These are phyloP conservation scores for Acronicta leporina DNA, from an alignment of 2,888 invertebrate genomes.

Conservation along the genomic window DNA sequence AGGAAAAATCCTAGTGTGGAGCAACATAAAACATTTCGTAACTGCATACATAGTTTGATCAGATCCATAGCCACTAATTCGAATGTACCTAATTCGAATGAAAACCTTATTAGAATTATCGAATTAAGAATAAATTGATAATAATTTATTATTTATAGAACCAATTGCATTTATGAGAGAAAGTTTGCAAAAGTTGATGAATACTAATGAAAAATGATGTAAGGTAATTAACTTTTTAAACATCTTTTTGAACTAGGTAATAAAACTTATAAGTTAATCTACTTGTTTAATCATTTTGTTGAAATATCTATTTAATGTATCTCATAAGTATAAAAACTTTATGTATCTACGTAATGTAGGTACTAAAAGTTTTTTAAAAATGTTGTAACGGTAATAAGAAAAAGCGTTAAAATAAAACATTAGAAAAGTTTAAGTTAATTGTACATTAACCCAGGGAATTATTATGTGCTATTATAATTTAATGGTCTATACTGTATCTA, in stretches of 20 bases:
- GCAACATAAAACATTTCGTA: too few relatives aligned
- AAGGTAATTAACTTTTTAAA: conserved; percentile 21
- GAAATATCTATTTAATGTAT: not conserved
- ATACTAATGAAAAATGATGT: conserved; percentile 36
- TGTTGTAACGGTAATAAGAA: not conserved
- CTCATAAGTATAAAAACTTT: not conserved
- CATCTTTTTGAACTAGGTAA: conserved; percentile 5
- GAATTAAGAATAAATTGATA: conserved; percentile 11
- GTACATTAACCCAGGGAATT: not conserved
- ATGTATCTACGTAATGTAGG: not conserved
- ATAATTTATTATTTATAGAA: conserved; percentile 25
- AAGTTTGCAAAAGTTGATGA: conserved; percentile 29
- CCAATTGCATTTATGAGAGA: conserved; percentile 33
- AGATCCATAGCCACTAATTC: too few relatives aligned
- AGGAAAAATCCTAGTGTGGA: too few relatives aligned
- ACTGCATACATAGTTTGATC: too few relatives aligned
- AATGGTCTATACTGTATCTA: not conserved
- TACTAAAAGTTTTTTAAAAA: not conserved
- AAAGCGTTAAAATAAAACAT: not conserved
- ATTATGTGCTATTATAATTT: conserved; percentile 1
- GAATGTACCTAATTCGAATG: too few relatives aligned
- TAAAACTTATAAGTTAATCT: conserved; percentile 2
- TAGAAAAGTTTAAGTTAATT: not conserved
- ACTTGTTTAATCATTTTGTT: not conserved
- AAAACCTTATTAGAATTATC: too few relatives aligned